Evolutionary conservation across 2,113 vertebrate species (phyloP).

Genomic region (Alaudala cheleensis): DNA sequence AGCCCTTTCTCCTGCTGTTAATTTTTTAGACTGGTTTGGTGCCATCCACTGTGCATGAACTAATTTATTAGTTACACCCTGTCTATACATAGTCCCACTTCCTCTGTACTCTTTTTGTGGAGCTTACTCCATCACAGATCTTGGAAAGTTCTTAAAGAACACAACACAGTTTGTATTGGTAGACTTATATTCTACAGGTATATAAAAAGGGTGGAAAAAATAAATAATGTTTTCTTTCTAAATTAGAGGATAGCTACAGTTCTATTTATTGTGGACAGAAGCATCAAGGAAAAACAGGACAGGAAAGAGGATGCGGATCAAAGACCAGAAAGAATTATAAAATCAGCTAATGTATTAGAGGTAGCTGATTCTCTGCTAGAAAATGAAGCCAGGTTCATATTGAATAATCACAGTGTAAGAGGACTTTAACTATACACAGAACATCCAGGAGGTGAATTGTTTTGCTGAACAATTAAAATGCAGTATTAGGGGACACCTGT

Average conservation of each 20-base stretch:
- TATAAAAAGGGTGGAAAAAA: not conserved
- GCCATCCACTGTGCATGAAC: not conserved
- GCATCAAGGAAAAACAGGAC: not conserved
- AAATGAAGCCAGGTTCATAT: not conserved
- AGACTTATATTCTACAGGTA: not conserved
- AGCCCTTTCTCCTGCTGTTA: not conserved
- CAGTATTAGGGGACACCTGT: not conserved
- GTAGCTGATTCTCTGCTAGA: not conserved
- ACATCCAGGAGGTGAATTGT: not conserved
- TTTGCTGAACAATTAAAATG: not conserved
- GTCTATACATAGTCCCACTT: not conserved
- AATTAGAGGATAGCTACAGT: not conserved
- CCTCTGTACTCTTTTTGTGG: not conserved
- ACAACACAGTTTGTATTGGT: not conserved
- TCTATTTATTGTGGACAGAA: not conserved
- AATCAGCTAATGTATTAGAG: not conserved
- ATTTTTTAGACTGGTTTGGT: constrained; percentile 5
- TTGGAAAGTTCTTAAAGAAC: not conserved
- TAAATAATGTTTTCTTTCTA: not conserved
- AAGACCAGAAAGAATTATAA: not conserved
- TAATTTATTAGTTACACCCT: not conserved
- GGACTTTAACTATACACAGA: not conserved
- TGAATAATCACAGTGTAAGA: not conserved
- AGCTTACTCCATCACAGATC: not conserved
- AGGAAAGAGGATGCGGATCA: not conserved